phyloP scores from a whole-genome alignment of 2,113 vertebrate genomes.

The Paracanthobrama guichenoti region DNA sequence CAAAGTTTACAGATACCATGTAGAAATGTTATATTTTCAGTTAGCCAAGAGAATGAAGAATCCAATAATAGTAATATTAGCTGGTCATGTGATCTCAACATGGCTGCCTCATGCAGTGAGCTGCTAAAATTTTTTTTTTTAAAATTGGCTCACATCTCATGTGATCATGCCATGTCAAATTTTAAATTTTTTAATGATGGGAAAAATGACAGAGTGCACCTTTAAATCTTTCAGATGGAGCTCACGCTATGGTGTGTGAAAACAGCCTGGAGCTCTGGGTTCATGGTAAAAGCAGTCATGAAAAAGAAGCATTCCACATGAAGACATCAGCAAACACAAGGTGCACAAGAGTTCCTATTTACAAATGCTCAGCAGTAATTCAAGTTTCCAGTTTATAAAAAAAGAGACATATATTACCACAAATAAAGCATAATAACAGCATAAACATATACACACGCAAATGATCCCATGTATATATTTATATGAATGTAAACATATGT shows the following conservation, averaged over 20 bases:
- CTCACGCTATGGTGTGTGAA: constrained; percentile 52
- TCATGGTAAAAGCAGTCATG: constrained; percentile 64
- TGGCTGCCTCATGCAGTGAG: not conserved
- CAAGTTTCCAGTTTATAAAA: constrained; percentile 94
- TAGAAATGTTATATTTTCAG: too few relatives aligned
- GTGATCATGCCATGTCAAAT: not conserved
- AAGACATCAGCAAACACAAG: constrained; percentile 87
- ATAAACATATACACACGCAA: constrained; percentile 82
- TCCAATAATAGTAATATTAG: not conserved
- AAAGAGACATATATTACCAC: constrained; percentile 67
- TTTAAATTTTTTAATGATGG: not conserved
- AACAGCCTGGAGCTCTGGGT: constrained; percentile 43
- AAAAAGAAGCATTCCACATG: constrained; percentile 70
- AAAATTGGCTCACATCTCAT: not conserved
- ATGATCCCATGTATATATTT: constrained; percentile 74
- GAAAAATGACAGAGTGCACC: constrained; percentile 12
- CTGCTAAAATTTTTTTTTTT: too few relatives aligned
- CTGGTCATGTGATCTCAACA: not conserved
- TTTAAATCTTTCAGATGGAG: constrained; percentile 10
- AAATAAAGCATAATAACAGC: constrained; percentile 78
- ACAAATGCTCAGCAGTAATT: constrained; percentile 96
- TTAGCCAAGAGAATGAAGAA: too few relatives aligned
- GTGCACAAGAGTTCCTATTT: constrained; percentile 88
- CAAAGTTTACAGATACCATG: too few relatives aligned
- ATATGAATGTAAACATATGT: constrained; percentile 76